Evolutionary conservation across 2,888 invertebrate species (phyloP), one percentile per base, ranked within the genome.

Genomic region (Theretra japonica): DNA sequence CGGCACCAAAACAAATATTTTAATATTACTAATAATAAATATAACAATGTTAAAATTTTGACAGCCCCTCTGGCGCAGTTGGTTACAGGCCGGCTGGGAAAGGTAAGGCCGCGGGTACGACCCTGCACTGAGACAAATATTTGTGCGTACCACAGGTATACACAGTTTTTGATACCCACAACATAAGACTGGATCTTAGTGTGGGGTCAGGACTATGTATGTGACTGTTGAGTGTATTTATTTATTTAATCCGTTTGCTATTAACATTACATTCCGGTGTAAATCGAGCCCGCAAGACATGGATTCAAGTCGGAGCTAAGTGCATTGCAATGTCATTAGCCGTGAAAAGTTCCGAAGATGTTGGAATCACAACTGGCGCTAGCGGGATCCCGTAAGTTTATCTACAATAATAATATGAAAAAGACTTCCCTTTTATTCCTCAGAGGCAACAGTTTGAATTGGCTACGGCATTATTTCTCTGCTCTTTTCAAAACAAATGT

Each of bases 241-340:
- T 33, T 33, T 33, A 6, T 33, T 7, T 6, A 15, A 41, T 41
- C 41, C 41, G 11, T 11, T 15, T 41, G 0, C 11, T 41, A 53
- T n/a, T 17, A 19, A 33, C 1, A 48, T 65, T 48, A 65, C 65
- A 48, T 23, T 5, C 17, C 48, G 7, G 48, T 65, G 48, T 65
- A 48, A 65, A 15, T 23, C 21, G 1, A 30, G 8, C 17, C 72
- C 69, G 23, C 25, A 65, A 70, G 76, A 81, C 78, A 83, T 77
- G 75, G 77, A 74, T 80, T 77, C 23, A 23, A 23, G 65, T 6
- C 21, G 41, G 17, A 48, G 81, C 83, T 90, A 88, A 90, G 89
- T 88, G 89, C 89, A 86, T 85, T 84, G 85, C 85, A 79, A 82
- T 89, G 90, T 89, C 89, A 89, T 90, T 90, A 89, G 82, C 80